phyloP scores from a whole-genome alignment of 2,797 vertebrate genomes.

The Sebastes ruberrimus region DNA sequence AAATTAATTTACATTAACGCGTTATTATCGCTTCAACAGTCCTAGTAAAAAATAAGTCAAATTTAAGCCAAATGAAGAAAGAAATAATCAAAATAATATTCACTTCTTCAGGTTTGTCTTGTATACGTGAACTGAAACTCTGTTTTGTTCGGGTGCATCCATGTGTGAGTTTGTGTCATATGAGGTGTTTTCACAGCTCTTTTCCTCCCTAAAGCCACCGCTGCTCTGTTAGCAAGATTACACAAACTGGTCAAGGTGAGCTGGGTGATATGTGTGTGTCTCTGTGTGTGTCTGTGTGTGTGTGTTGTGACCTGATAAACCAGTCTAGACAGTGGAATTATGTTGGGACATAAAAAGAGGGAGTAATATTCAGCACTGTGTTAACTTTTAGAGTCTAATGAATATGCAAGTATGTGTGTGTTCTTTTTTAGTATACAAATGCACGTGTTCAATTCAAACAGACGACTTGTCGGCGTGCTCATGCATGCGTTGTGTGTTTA shows the following conservation, averaged over 20 bases:
- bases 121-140: too few relatives aligned
- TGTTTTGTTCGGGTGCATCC: background rate
- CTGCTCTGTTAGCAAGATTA: conserved; percentile 25
- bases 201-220: conserved; percentile 18
- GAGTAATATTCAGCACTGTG: conserved; percentile 14
- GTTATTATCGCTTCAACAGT: too few relatives aligned
- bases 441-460: background rate
- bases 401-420: background rate
- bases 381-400: conserved; percentile 11
- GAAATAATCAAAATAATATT: background rate
- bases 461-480: background rate
- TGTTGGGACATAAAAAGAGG: conserved; percentile 36
- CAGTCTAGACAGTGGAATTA: conserved; percentile 48
- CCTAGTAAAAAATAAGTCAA: too few relatives aligned
- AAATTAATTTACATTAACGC: too few relatives aligned
- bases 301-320: conserved; percentile 26
- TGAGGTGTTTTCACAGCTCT: conserved; percentile 25
- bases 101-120: background rate
- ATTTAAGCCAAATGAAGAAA: too few relatives aligned
- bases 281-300: conserved; percentile 1
- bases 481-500: conserved; percentile 49
- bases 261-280: conserved; percentile 23
- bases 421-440: background rate
- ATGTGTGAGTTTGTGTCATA: conserved; percentile 15
- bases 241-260: conserved; percentile 57